Conservation (phyloP, 2,113 vertebrate species). For the Caranx ignobilis region DNA sequence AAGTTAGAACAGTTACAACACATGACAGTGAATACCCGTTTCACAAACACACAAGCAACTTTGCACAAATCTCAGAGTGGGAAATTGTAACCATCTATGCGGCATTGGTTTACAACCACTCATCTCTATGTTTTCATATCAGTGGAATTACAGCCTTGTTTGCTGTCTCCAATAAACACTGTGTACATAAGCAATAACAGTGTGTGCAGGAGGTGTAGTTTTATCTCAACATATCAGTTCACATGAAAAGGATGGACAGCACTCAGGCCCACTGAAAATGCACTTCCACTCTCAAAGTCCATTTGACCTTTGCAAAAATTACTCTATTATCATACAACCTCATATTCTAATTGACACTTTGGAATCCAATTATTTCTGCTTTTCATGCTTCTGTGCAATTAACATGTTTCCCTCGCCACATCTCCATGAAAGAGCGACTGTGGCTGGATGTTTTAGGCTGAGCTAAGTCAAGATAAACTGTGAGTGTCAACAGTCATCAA, state of each 20-base stretch:
- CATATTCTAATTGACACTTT: neutral
- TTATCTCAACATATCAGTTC: neutral
- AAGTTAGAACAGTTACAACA: constrained; percentile 24
- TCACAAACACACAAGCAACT: neutral
- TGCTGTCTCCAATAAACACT: neutral
- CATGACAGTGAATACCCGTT: constrained; percentile 19
- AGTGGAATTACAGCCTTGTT: neutral
- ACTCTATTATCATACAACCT: neutral
- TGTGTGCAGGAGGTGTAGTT: neutral
- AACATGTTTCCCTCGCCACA: neutral
- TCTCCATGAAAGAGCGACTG: neutral
- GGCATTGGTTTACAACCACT: constrained; percentile 3
- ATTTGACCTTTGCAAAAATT: neutral
- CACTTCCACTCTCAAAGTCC: neutral
- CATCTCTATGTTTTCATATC: neutral
- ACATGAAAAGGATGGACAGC: neutral
- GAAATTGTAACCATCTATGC: neutral
- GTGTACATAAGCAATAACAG: neutral
- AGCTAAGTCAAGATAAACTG: too few species aligned
- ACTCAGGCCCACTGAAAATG: neutral
- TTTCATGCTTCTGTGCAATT: neutral
- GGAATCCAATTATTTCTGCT: neutral
- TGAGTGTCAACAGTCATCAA: too few species aligned
- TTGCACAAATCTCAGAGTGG: neutral
- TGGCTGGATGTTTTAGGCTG: neutral